Conservation (phyloP, 2,888 invertebrate genomes). For the Euzetes globulus region DNA sequence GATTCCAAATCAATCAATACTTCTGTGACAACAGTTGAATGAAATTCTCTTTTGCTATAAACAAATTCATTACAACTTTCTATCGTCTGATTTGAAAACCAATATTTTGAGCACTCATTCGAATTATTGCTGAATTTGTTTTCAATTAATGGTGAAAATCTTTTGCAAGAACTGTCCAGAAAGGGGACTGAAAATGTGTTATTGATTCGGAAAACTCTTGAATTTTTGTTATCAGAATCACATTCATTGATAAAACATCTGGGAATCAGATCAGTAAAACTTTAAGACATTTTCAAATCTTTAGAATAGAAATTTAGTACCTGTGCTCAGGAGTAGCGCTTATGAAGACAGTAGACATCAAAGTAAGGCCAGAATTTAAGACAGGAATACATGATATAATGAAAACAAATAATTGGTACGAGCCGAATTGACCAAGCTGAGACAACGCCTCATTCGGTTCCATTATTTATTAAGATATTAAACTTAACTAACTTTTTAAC, state of each 20-base stretch:
- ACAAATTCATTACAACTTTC: constrained; percentile 26
- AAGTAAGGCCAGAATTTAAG: not conserved
- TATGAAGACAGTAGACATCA: not conserved
- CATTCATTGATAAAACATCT: constrained; percentile 3
- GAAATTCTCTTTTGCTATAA: constrained; percentile 24
- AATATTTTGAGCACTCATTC: not conserved
- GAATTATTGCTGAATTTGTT: not conserved
- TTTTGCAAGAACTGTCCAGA: not conserved
- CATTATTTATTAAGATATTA: not conserved
- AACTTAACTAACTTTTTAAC: not conserved
- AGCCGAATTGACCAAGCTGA: not conserved
- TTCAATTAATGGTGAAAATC: not conserved
- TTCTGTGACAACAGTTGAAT: constrained; percentile 31
- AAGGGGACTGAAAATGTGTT: not conserved
- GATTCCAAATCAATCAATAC: constrained; percentile 18
- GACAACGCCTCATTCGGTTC: not conserved
- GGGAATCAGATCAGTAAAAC: not conserved
- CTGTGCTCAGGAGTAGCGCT: not conserved
- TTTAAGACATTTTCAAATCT: not conserved
- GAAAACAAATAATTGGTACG: not conserved
- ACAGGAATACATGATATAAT: not conserved
- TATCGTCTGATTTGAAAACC: constrained; percentile 12
- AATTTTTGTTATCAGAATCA: not conserved
- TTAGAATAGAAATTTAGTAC: not conserved
- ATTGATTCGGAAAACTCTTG: not conserved